Evolutionary conservation across 2,113 vertebrate genomes (phyloP).

Genomic region (Elephas maximus): DNA sequence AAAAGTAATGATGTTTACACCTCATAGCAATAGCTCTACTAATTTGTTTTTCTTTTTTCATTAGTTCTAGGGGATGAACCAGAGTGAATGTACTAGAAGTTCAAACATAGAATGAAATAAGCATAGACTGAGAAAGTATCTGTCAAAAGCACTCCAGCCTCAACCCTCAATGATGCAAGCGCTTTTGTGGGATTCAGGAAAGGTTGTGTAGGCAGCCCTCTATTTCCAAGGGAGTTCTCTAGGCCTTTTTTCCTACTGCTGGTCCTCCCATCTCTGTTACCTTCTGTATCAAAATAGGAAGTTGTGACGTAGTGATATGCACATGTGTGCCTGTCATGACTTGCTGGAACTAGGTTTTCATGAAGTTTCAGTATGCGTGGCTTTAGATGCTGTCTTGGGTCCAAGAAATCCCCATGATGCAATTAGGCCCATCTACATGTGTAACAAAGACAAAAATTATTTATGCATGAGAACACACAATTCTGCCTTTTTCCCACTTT

Average conservation of each 20-base stretch:
- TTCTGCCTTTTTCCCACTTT: constrained; percentile 56
- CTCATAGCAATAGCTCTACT: not conserved
- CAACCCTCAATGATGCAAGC: not conserved
- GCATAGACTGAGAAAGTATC: not conserved
- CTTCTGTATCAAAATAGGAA: constrained; percentile 11
- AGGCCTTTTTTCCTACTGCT: not conserved
- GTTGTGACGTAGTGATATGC: not conserved
- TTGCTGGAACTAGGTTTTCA: not conserved
- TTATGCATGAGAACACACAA: constrained; percentile 68
- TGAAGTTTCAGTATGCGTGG: not conserved
- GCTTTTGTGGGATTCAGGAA: not conserved
- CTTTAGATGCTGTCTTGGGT: constrained; percentile 50
- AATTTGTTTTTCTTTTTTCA: constrained; percentile 21
- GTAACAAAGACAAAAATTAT: constrained; percentile 44
- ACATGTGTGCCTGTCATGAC: not conserved
- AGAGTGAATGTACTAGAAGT: not conserved
- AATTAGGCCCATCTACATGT: constrained; percentile 61
- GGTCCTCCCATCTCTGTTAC: not conserved
- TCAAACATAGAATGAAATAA: not conserved
- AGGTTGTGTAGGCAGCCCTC: not conserved
- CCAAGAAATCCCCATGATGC: constrained; percentile 52
- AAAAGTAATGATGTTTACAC: constrained; percentile 53
- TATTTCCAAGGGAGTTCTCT: not conserved
- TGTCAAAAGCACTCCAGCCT: not conserved
- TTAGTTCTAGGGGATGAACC: not conserved